A percentile compares a stretch with the other conserved stretches of the same genome.
phyloP scores from a whole-genome alignment of 2,888 invertebrate species.

The Lucinisca nassula region DNA sequence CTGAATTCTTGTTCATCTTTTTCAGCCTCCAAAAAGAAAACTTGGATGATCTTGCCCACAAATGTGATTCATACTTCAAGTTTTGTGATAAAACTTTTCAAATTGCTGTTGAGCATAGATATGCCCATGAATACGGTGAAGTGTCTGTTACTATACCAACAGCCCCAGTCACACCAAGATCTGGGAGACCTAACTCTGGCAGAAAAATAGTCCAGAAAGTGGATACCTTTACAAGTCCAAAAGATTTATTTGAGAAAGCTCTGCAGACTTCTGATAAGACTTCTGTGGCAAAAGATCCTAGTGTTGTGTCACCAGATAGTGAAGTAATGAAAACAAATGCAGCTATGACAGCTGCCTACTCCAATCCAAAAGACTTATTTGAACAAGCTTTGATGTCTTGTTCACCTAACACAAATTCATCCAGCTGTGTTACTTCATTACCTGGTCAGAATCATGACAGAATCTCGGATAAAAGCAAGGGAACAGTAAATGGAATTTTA shows the following conservation, averaged over 20 bases:
- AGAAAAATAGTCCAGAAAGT: conserved; percentile 38
- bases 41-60: not conserved
- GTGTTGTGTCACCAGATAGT: not conserved
- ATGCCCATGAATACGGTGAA: conserved; percentile 85
- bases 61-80: conserved; percentile 73
- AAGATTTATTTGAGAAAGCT: conserved; percentile 78
- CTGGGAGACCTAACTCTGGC: conserved; percentile 69
- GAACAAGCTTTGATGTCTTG: conserved; percentile 65
- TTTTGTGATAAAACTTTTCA: conserved; percentile 81
- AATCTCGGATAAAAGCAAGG: not conserved
- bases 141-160: conserved; percentile 73
- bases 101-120: conserved; percentile 82
- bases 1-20: too few relatives aligned
- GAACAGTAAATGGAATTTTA: not conserved
- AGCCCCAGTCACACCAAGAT: conserved; percentile 74
- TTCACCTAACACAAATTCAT: conserved; percentile 3
- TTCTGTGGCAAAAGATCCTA: not conserved
- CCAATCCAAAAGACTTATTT: conserved; percentile 72
- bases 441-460: not conserved
- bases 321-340: not conserved
- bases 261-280: conserved; percentile 42
- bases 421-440: not conserved
- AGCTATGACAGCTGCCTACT: not conserved
- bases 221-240: conserved; percentile 70
- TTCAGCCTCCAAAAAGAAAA: not conserved